Evolutionary conservation across 2,888 invertebrate species (phyloP), one percentile per base, ranked within the genome.

Genomic region (Rhogogaster chlorosoma): DNA sequence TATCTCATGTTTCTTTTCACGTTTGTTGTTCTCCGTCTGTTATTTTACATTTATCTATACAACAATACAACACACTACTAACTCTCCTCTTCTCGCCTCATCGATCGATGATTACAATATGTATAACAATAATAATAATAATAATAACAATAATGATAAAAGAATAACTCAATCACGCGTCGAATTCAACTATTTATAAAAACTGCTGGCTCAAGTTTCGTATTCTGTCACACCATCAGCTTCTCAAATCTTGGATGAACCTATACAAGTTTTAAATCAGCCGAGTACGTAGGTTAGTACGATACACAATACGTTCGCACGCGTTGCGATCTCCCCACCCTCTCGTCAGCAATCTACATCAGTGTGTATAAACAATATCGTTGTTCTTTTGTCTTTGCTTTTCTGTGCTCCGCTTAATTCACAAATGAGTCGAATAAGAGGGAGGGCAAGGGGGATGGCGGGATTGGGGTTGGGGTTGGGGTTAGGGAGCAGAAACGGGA

Each of bases 321-420:
- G 73, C 73, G 42, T 73, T 22, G 45, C 32, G 7, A 42, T 73
- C 26, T 26, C 26, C 26, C 32, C 45, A 26, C 26, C 49, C 29
- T 7, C 77, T 2, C 18, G 1, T 2, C n/a, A 0, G 6, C 15
- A n/a, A 18, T 78, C 9, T 49, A 7, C 26, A 53, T 57, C 18
- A 18, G 22, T 36, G 77, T 57, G 26, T 53, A 26, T 78, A 78
- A 78, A 78, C 77, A 49, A 78, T 78, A 57, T 15, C 77, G 53
- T 78, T 78, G 53, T 57, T 15, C 36, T 42, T 42, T 73, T 73
- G 77, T 32, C 49, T 53, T 57, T n/a, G 45, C 4, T 32, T 53
- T 32, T 29, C 32, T 36, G 5, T 36, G 29, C 36, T 49, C 7
- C 26, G 70, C 36, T 36, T 29, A 70, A 70, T 36, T 70, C 26